phyloP scores from a whole-genome alignment of 92 coral and sea anemone species.

The Heteractis magnifica region DNA sequence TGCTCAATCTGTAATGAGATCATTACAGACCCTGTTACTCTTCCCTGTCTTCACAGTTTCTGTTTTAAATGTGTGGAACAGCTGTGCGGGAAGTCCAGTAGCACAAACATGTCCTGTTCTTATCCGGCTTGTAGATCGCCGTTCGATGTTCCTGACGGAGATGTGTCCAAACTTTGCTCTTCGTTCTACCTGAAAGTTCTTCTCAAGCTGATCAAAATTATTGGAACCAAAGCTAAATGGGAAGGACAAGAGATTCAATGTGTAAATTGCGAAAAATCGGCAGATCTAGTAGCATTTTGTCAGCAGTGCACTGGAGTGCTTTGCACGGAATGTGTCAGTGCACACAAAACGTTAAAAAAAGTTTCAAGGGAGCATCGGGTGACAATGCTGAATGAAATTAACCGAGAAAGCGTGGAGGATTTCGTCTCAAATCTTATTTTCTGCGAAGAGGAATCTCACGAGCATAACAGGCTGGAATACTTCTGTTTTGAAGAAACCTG shows the following conservation, averaged over 20 bases:
- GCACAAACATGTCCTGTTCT: background rate
- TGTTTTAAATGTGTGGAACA: background rate
- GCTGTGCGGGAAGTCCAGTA: background rate
- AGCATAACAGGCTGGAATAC: background rate
- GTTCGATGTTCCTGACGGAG: background rate
- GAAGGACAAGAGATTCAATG: background rate
- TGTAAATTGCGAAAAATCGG: background rate
- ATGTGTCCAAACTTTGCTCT: background rate
- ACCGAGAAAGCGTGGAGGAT: background rate
- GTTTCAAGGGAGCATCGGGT: background rate
- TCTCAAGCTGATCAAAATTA: background rate
- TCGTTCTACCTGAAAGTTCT: conserved; percentile 1
- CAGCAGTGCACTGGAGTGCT: background rate
- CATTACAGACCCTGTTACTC: background rate
- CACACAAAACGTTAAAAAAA: background rate
- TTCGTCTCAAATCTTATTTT: background rate
- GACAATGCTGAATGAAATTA: background rate
- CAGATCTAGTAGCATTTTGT: conserved; percentile 12
- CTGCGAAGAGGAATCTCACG: conserved; percentile 7
- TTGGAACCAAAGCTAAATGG: background rate
- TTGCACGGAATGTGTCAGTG: conserved; percentile 15
- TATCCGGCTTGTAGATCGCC: conserved; percentile 1
- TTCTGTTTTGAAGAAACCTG: conserved; percentile 2
- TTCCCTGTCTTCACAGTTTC: conserved; percentile 7
- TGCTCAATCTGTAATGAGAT: background rate